Evolutionary conservation across 2,113 vertebrate genomes (phyloP).

Genomic region (Gallinago media): DNA sequence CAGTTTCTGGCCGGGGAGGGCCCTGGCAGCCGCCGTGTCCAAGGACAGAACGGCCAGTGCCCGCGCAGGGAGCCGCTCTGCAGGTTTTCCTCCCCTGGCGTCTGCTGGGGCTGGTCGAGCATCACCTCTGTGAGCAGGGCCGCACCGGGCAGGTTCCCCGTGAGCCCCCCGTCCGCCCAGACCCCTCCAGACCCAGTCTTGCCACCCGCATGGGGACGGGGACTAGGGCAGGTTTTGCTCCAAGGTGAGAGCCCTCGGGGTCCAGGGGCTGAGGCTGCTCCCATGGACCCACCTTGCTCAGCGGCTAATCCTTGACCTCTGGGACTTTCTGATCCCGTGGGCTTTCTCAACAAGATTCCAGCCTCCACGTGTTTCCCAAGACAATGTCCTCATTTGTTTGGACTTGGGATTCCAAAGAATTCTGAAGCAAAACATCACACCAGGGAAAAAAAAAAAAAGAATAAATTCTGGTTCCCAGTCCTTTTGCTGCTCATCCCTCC

Average conservation of each 20-base stretch:
- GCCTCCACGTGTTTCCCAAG: background rate
- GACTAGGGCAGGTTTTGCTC: background rate
- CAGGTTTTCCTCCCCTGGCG: rapidly evolving
- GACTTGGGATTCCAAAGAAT: constrained; percentile 12
- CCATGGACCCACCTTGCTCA: background rate
- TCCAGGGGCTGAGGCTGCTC: background rate
- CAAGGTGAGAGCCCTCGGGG: rapidly evolving
- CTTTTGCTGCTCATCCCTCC: background rate
- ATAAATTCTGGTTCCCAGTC: background rate
- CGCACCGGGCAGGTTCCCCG: rapidly evolving
- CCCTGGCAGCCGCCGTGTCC: background rate
- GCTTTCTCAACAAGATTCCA: background rate
- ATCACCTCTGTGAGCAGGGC: rapidly evolving
- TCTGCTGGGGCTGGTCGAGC: rapidly evolving
- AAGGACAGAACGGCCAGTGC: background rate
- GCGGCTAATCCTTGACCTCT: background rate
- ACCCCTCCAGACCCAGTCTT: background rate
- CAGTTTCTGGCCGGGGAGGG: background rate
- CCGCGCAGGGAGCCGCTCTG: rapidly evolving
- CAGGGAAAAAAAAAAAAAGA: background rate
- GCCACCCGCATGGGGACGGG: rapidly evolving
- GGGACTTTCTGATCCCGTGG: background rate
- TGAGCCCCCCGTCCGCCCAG: rapidly evolving
- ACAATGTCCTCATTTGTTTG: constrained; percentile 41
- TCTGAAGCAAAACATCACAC: constrained; percentile 10